Conservation (phyloP, 1,140 invertebrate genomes). For the Neoseiulus cucumeris region DNA sequence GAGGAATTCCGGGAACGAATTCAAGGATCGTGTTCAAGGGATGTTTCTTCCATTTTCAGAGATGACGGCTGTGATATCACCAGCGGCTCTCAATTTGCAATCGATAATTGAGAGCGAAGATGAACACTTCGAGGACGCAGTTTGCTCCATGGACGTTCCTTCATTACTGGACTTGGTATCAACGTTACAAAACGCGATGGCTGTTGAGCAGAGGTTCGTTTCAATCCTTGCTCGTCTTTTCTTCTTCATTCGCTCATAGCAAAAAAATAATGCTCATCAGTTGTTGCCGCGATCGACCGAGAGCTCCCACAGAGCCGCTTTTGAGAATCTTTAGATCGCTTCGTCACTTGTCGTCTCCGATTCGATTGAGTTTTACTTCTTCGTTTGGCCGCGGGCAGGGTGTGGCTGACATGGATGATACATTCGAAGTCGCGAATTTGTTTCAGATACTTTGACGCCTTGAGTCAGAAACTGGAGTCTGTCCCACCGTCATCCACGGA, state of each 20-base stretch:
- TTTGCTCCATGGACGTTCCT: constrained; percentile 15
- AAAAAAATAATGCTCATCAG: not conserved
- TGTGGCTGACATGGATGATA: no score
- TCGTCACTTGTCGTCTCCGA: not conserved
- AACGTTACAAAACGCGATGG: constrained; percentile 23
- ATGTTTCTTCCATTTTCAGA: no score
- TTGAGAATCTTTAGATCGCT: not conserved
- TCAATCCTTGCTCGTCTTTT: not conserved
- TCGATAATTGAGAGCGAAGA: constrained; percentile 16
- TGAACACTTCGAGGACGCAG: constrained; percentile 17
- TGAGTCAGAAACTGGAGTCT: constrained; percentile 21
- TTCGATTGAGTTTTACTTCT: not conserved
- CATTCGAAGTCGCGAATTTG: not conserved
- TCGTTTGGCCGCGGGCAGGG: not conserved
- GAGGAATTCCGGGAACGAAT: no score
- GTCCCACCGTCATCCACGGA: constrained; percentile 17
- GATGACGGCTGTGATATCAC: no score
- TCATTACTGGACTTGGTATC: constrained; percentile 22
- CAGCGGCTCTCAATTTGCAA: not conserved
- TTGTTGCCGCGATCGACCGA: not conserved
- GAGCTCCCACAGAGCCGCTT: not conserved
- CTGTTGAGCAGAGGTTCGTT: constrained; percentile 21
- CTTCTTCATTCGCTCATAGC: not conserved
- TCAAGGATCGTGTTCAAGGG: no score
- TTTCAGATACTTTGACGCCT: constrained; percentile 19